Conservation (phyloP, 2,888 invertebrate genomes). For the Tetheella fluctuosa region DNA sequence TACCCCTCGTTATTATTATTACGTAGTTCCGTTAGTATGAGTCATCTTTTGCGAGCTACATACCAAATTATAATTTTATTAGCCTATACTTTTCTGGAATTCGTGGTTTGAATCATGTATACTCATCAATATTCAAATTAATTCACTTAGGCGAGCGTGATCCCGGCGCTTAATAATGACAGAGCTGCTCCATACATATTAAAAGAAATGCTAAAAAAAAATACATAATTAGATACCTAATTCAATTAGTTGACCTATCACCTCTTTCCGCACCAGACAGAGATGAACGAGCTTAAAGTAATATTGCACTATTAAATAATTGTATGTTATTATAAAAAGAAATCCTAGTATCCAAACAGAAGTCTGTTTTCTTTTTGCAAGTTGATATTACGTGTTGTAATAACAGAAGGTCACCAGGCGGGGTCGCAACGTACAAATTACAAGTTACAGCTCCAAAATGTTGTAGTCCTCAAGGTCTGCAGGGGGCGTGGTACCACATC, state of each 20-base stretch:
- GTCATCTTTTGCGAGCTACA: background rate
- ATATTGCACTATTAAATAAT: too few relatives aligned
- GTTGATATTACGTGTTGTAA: background rate
- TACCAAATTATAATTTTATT: too few relatives aligned
- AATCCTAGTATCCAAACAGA: too few relatives aligned
- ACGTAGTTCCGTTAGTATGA: background rate
- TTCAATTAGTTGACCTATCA: background rate
- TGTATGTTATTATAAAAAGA: too few relatives aligned
- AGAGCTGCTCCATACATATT: background rate
- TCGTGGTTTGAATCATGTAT: background rate
- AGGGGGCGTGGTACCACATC: constrained; percentile 8
- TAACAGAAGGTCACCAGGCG: background rate
- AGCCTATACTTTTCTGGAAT: too few relatives aligned
- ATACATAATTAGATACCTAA: background rate
- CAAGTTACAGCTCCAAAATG: constrained; percentile 6
- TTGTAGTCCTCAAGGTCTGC: constrained; percentile 10
- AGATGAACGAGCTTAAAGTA: too few relatives aligned
- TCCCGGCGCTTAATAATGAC: background rate
- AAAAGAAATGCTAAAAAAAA: background rate
- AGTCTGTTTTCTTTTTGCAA: background rate
- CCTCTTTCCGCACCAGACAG: too few relatives aligned
- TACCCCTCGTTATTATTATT: constrained; percentile 15
- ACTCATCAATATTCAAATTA: background rate
- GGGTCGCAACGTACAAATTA: constrained; percentile 12
- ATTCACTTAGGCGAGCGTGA: background rate